phyloP scores from a whole-genome alignment of 92 coral and sea anemone species.

The Epizoanthus ramosus region DNA sequence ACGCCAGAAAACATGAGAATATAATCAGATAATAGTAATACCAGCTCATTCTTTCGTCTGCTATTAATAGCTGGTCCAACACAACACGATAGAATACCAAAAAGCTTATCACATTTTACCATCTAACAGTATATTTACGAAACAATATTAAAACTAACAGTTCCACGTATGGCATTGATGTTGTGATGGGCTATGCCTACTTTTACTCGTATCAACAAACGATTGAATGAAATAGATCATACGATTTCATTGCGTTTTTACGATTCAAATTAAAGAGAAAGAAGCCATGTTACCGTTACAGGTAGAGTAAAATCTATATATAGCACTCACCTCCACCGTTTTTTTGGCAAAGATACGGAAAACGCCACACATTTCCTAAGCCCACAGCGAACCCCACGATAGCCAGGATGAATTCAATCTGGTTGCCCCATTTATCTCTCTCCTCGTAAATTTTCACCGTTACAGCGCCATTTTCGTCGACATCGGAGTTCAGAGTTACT shows the following conservation, averaged over 20 bases:
- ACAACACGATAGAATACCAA: too few species aligned
- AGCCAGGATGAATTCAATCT: conserved; percentile 34
- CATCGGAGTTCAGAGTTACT: conserved; percentile 30
- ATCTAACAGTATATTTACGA: too few species aligned
- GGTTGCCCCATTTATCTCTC: conserved; percentile 41
- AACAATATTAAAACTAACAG: not conserved
- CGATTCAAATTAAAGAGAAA: not conserved
- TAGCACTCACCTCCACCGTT: conserved; percentile 33
- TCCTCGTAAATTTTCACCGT: conserved; percentile 39
- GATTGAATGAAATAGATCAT: conserved; percentile 20
- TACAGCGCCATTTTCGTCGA: conserved; percentile 43
- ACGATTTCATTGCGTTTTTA: not conserved
- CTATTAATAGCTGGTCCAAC: too few species aligned
- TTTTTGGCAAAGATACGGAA: conserved; percentile 42
- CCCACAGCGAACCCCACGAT: conserved; percentile 41
- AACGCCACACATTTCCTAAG: conserved; percentile 42
- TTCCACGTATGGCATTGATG: not conserved
- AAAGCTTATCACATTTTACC: too few species aligned
- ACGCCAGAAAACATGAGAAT: too few species aligned
- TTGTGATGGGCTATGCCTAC: not conserved
- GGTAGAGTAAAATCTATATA: not conserved
- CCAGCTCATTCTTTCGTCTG: too few species aligned
- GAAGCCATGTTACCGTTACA: not conserved
- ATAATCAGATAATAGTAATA: too few species aligned
- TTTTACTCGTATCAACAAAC: not conserved